Evolutionary conservation across 2,113 vertebrate genomes (phyloP).

Genomic region (Paraplagusia blochii): DNA sequence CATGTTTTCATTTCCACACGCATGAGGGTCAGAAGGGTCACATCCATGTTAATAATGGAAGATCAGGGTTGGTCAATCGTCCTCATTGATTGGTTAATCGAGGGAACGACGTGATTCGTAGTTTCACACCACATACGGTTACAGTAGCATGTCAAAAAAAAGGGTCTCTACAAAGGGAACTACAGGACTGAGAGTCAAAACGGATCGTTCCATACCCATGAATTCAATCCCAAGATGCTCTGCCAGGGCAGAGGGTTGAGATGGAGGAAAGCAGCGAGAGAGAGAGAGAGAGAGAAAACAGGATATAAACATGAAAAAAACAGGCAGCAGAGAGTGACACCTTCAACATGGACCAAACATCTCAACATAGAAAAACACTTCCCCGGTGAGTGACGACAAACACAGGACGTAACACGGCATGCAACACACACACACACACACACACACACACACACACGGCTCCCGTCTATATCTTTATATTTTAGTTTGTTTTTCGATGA

Average conservation of each 20-base stretch:
- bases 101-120: slow-evolving; percentile 55
- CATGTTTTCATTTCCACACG: slow-evolving; percentile 30
- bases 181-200: slow-evolving; percentile 79
- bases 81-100: slow-evolving; percentile 61
- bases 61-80: slow-evolving; percentile 36
- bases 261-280: slow-evolving; percentile 62
- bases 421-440: slow-evolving; percentile 57
- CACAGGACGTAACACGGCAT: slow-evolving; percentile 56
- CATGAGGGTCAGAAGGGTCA: slow-evolving; percentile 56
- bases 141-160: slow-evolving; percentile 59
- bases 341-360: slow-evolving; percentile 57
- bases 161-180: slow-evolving; percentile 59
- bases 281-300: slow-evolving; percentile 58
- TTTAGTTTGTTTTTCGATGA: not conserved
- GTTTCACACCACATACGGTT: slow-evolving; percentile 56
- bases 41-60: slow-evolving; percentile 70
- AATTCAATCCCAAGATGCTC: slow-evolving; percentile 99
- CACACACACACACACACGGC: not conserved
- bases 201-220: slow-evolving; percentile 94
- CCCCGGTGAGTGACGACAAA: slow-evolving; percentile 28
- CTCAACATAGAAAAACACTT: slow-evolving; percentile 49
- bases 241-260: slow-evolving; percentile 89
- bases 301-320: slow-evolving; percentile 60
- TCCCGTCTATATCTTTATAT: slow-evolving; percentile 6
- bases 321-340: slow-evolving; percentile 73